Conservation (phyloP, 2,888 invertebrate species). For the Drosophila fulvimacula region DNA sequence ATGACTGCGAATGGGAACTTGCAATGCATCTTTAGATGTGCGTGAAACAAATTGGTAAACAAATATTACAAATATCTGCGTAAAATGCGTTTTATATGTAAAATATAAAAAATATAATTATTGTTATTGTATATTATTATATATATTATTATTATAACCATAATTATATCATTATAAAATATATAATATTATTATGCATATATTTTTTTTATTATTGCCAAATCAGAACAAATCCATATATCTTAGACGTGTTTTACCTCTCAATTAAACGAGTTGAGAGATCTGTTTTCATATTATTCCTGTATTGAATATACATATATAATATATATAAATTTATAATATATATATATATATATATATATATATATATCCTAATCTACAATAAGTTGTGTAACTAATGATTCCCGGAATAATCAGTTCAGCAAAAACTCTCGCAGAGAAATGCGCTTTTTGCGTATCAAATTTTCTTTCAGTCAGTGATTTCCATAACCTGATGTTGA, state of each 20-base stretch:
- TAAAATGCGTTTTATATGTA: too few relatives aligned
- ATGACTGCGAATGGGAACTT: slow-evolving; percentile 1
- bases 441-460: too few relatives aligned
- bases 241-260: too few relatives aligned
- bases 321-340: neutral
- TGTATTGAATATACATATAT: neutral
- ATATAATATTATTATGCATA: too few relatives aligned
- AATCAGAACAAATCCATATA: neutral
- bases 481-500: slow-evolving; percentile 14
- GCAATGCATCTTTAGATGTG: neutral
- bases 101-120: neutral
- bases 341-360: neutral
- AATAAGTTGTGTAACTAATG: neutral
- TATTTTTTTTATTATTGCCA: too few relatives aligned
- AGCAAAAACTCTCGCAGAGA: neutral
- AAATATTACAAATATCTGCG: too few relatives aligned
- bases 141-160: too few relatives aligned
- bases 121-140: neutral
- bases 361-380: neutral
- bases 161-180: too few relatives aligned
- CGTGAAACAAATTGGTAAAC: too few relatives aligned
- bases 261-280: neutral
- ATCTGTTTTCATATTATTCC: neutral
- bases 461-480: neutral
- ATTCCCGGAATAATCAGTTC: neutral